A percentile compares a stretch with the other conserved stretches of the same genome.
These are phyloP conservation scores for Cephus pygmeus DNA, from an alignment of 2,888 invertebrate genomes.

Conservation along the genomic window DNA sequence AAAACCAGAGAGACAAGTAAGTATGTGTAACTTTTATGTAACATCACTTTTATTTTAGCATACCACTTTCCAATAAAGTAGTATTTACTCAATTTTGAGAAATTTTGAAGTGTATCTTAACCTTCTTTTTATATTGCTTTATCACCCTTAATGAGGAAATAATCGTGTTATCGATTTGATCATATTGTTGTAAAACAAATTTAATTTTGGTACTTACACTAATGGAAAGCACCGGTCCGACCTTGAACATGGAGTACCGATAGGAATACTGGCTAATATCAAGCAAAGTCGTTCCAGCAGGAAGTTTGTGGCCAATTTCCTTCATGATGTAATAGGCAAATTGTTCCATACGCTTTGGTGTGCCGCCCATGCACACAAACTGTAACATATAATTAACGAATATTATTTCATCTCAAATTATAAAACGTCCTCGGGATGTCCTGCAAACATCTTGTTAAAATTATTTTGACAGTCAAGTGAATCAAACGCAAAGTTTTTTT, in stretches of 20 bases:
- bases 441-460: background rate
- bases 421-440: background rate
- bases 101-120: background rate
- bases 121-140: background rate
- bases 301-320: slow-evolving; percentile 89
- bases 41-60: background rate
- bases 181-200: background rate
- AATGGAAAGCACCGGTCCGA: slow-evolving; percentile 86
- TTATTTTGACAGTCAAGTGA: background rate
- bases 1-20: background rate
- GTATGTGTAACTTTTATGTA: background rate
- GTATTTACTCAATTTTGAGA: background rate
- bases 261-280: slow-evolving; percentile 94
- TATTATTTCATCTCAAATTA: background rate
- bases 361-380: slow-evolving; percentile 98
- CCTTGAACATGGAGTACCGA: slow-evolving; percentile 96
- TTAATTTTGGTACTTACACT: slow-evolving; percentile 74
- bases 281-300: slow-evolving; percentile 86
- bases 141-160: background rate
- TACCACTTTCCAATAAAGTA: background rate
- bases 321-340: slow-evolving; percentile 92
- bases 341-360: slow-evolving; percentile 92
- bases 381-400: slow-evolving; percentile 59
- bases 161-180: background rate
- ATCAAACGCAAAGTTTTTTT: background rate